These are phyloP conservation scores for Leptodactylus fuscus DNA, from an alignment of 2,113 vertebrate species.

Conservation along the genomic window DNA sequence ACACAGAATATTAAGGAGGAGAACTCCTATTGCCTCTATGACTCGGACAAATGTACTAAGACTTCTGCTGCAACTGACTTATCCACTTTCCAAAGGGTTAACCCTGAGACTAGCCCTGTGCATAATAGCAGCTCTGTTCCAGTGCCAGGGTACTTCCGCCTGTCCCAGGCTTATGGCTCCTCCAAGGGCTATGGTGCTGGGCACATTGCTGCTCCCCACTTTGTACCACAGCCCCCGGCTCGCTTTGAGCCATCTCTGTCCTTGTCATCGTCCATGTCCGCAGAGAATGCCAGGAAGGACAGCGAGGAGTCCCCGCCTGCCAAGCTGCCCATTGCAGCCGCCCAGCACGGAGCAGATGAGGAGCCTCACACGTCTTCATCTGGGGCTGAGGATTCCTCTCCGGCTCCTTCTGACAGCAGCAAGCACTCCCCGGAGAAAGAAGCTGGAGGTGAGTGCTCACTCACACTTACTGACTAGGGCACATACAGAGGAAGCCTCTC, in stretches of 20 bases:
- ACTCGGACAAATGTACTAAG: slow-evolving; percentile 94
- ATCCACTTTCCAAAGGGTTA: slow-evolving; percentile 81
- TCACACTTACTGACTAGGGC: too few relatives aligned
- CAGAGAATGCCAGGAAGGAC: slow-evolving; percentile 81
- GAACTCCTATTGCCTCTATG: slow-evolving; percentile 94
- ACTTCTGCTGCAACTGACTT: slow-evolving; percentile 81
- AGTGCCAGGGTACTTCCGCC: slow-evolving; percentile 96
- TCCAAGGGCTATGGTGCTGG: slow-evolving; percentile 84
- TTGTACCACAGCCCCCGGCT: slow-evolving; percentile 79
- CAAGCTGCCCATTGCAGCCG: slow-evolving; percentile 77
- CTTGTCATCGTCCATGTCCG: slow-evolving; percentile 74
- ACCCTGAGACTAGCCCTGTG: slow-evolving; percentile 77
- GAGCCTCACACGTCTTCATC: slow-evolving; percentile 89
- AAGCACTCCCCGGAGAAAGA: slow-evolving; percentile 86
- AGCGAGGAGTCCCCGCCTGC: slow-evolving; percentile 81
- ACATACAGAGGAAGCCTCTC: slow-evolving; percentile 68
- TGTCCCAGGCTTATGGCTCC: slow-evolving; percentile 93
- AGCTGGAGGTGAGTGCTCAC: slow-evolving; percentile 83
- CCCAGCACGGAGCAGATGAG: slow-evolving; percentile 79
- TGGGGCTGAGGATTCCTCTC: slow-evolving; percentile 89
- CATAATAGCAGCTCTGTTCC: slow-evolving; percentile 82
- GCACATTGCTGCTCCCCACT: slow-evolving; percentile 79
- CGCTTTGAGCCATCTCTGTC: slow-evolving; percentile 82
- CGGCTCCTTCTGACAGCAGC: slow-evolving; percentile 86
- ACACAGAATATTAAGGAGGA: slow-evolving; percentile 96